Percentiles rank a stretch among this genome's conserved stretches.
Conservation (phyloP, 2,797 vertebrate genomes). For the Carcharodon carcharias region DNA sequence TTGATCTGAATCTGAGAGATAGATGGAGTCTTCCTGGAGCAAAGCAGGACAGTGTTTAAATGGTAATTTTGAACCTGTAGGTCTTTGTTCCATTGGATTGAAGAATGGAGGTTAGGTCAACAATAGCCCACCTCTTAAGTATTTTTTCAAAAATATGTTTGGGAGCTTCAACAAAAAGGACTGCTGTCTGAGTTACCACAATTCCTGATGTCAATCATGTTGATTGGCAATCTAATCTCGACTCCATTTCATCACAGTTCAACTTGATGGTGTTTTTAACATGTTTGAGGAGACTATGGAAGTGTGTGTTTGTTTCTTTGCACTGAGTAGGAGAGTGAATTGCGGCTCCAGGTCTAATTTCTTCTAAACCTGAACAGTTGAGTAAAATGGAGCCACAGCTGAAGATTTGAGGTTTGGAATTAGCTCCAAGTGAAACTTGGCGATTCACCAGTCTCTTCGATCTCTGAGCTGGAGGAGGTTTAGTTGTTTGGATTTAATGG, state of each 20-base stretch:
- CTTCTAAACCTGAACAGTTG: background rate
- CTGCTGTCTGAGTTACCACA: background rate
- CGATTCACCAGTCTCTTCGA: background rate
- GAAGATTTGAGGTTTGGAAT: slow-evolving; percentile 26
- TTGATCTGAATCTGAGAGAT: no score
- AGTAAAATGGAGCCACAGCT: background rate
- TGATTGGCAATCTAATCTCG: background rate
- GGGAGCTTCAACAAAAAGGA: background rate
- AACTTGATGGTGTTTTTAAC: background rate
- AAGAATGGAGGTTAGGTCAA: background rate
- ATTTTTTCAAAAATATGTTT: background rate
- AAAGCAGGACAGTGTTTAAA: background rate
- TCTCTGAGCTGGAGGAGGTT: background rate
- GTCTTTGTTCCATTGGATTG: background rate
- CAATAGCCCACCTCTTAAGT: background rate
- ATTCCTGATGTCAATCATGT: background rate
- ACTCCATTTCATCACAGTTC: background rate
- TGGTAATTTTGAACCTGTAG: background rate
- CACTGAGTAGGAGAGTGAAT: background rate
- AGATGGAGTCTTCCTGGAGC: no score
- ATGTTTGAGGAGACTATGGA: background rate
- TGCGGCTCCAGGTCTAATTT: background rate
- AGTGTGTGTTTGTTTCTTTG: background rate
- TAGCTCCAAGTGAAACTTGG: background rate
- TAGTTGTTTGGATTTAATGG: background rate